Evolutionary conservation across 2,888 invertebrate genomes (phyloP).

Genomic region (Cacoxenus indagator): DNA sequence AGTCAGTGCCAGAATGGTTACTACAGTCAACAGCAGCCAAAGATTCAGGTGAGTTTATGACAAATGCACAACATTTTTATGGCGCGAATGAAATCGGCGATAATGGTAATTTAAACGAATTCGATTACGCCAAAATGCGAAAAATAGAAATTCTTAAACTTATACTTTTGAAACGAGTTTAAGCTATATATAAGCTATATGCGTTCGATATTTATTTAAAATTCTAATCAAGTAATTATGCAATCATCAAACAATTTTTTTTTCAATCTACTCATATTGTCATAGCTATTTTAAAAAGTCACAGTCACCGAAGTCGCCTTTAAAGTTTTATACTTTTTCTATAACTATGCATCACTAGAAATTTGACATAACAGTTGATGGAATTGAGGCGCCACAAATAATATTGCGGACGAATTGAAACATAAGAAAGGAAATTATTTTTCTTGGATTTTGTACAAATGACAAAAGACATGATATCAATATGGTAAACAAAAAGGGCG

Average conservation of each 20-base stretch:
- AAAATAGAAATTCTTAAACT: background rate
- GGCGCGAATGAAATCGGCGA: background rate
- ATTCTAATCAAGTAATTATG: background rate
- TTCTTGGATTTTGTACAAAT: no score
- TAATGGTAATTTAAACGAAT: background rate
- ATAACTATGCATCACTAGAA: no score
- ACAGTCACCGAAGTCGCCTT: no score
- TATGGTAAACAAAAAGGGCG: no score
- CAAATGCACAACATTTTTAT: background rate
- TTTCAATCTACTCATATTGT: no score
- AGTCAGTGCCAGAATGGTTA: slow-evolving; percentile 61
- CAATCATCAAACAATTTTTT: no score
- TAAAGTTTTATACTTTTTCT: no score
- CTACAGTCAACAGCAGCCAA: slow-evolving; percentile 55
- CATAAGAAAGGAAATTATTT: background rate
- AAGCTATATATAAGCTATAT: no score
- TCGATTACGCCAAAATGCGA: background rate
- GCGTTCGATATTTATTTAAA: no score
- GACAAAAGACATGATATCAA: no score
- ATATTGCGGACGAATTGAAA: background rate
- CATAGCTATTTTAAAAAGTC: no score
- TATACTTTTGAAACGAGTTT: background rate
- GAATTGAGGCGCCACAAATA: background rate
- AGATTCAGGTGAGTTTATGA: slow-evolving; percentile 58
- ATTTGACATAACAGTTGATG: no score